Conservation (phyloP, 92 coral and sea anemone genomes). For the Epizoanthus stellaris region DNA sequence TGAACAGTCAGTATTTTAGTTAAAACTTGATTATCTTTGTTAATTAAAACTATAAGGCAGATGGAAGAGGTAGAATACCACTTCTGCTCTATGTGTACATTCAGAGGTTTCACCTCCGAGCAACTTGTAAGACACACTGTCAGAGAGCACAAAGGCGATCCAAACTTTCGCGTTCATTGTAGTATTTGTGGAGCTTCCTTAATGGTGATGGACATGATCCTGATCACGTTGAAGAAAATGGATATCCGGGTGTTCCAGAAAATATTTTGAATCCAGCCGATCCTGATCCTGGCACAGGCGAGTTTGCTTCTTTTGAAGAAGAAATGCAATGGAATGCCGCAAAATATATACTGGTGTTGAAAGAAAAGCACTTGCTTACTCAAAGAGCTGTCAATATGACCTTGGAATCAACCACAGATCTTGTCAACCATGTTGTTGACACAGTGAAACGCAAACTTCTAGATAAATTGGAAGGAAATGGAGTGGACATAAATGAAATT, state of each 20-base stretch:
- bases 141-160: slow-evolving; percentile 42
- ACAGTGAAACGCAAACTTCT: slow-evolving; percentile 19
- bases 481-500: slow-evolving; percentile 21
- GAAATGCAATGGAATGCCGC: slow-evolving; percentile 48
- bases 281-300: slow-evolving; percentile 11
- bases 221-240: not conserved
- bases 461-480: slow-evolving; percentile 22
- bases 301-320: slow-evolving; percentile 29
- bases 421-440: slow-evolving; percentile 31
- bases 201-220: slow-evolving; percentile 20
- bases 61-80: slow-evolving; percentile 26
- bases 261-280: slow-evolving; percentile 2
- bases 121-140: slow-evolving; percentile 44
- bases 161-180: slow-evolving; percentile 39
- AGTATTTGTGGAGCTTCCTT: slow-evolving; percentile 41
- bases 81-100: slow-evolving; percentile 34
- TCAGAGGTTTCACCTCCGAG: slow-evolving; percentile 3
- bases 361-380: slow-evolving; percentile 35
- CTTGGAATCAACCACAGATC: slow-evolving; percentile 38
- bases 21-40: not conserved
- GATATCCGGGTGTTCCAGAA: slow-evolving; percentile 5
- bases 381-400: slow-evolving; percentile 30
- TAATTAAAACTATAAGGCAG: not conserved
- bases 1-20: slow-evolving; percentile 1
- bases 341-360: slow-evolving; percentile 38